Evolutionary conservation across 2,113 vertebrate species (phyloP).

Genomic region (Passer domesticus): DNA sequence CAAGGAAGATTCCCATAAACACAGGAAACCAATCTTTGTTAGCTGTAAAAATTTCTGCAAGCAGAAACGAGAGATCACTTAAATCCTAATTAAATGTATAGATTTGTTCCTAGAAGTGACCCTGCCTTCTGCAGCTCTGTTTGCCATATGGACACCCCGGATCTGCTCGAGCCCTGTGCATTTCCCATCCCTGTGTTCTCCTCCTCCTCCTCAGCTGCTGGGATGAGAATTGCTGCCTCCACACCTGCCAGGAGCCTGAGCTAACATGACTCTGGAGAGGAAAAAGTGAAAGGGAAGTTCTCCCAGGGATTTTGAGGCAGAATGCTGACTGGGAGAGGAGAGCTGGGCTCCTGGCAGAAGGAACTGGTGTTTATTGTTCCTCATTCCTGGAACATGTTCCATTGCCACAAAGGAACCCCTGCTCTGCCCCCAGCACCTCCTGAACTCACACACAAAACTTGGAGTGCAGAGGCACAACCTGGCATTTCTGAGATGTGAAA

Average conservation of each 20-base stretch:
- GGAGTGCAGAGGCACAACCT: neutral
- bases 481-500: accelerated
- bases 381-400: neutral
- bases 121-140: neutral
- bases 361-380: neutral
- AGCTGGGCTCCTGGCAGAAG: neutral
- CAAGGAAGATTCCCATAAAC: neutral
- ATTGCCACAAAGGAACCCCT: neutral
- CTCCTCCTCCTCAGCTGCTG: neutral
- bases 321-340: neutral
- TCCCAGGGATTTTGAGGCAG: neutral
- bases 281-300: neutral
- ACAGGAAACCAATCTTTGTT: neutral
- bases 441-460: accelerated
- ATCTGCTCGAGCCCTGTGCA: neutral
- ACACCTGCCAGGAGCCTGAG: neutral
- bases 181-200: neutral
- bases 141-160: neutral
- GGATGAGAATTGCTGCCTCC: neutral
- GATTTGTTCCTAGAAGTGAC: neutral
- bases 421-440: neutral
- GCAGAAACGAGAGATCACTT: neutral
- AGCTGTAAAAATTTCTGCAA: neutral
- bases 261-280: neutral
- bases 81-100: neutral